Evolutionary conservation across 2,888 invertebrate species (phyloP).

Genomic region (Rhopalosiphum nymphaeae): DNA sequence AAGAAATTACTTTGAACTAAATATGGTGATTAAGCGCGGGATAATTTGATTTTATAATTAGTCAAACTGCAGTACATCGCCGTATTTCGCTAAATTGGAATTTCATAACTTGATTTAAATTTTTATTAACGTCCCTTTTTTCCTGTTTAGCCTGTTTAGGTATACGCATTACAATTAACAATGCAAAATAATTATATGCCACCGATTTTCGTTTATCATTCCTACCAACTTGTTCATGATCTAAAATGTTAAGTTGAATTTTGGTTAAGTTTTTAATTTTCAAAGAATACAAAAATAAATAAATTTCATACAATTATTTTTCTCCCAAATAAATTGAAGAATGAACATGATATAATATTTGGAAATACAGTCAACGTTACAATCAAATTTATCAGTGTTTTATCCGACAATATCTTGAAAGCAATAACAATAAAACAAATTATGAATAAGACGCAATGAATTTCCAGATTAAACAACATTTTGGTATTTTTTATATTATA

Average conservation of each 20-base stretch:
- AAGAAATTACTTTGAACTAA: neutral
- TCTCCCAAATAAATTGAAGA: neutral
- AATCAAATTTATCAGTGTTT: neutral
- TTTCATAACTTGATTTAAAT: neutral
- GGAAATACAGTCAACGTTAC: neutral
- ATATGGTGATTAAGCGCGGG: neutral
- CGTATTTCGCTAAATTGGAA: neutral
- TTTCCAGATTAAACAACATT: neutral
- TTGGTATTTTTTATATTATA: neutral
- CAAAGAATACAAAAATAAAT: neutral
- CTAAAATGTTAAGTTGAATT: neutral
- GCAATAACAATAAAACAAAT: neutral
- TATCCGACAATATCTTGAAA: neutral
- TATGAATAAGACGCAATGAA: neutral
- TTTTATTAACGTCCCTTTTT: neutral
- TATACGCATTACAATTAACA: neutral
- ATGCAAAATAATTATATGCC: neutral
- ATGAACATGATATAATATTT: neutral
- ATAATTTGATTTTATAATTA: constrained; percentile 31
- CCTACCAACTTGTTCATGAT: neutral
- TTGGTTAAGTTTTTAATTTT: neutral
- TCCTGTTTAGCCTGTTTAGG: no score
- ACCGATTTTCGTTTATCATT: neutral
- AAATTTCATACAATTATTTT: neutral
- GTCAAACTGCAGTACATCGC: neutral